Evolutionary conservation across 2,113 vertebrate species (phyloP).

Genomic region (Ameiurus melas): DNA sequence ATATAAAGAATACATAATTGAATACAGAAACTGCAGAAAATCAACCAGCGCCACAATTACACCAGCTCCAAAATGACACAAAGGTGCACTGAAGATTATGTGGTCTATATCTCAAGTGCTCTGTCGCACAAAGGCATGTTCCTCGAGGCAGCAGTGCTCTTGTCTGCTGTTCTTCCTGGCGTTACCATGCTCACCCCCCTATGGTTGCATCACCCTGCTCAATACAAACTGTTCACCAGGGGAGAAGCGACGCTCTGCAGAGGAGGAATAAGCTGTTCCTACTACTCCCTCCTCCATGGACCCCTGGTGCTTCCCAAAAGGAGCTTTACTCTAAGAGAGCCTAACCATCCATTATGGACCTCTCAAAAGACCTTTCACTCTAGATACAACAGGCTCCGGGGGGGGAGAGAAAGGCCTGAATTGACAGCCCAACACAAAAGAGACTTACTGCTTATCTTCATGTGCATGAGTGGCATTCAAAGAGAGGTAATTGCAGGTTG

Average conservation of each 20-base stretch:
- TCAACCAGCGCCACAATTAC: neutral
- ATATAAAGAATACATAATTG: too few relatives aligned
- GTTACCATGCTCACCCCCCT: constrained; percentile 47
- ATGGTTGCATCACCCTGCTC: constrained; percentile 42
- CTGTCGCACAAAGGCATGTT: constrained; percentile 30
- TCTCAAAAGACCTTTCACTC: constrained; percentile 57
- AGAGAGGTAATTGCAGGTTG: constrained; percentile 60
- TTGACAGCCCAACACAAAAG: constrained; percentile 57
- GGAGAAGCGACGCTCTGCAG: constrained; percentile 37
- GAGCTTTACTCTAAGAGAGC: constrained; percentile 51
- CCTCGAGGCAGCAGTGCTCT: constrained; percentile 28
- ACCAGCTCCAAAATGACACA: constrained; percentile 7
- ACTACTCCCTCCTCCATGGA: constrained; percentile 46
- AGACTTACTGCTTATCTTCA: constrained; percentile 57
- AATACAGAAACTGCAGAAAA: neutral
- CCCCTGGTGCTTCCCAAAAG: constrained; percentile 51
- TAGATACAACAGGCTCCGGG: constrained; percentile 51
- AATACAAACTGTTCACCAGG: constrained; percentile 51
- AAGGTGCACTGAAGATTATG: constrained; percentile 18
- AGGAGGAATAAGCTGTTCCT: constrained; percentile 54
- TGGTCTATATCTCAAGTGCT: constrained; percentile 26
- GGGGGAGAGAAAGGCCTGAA: constrained; percentile 50
- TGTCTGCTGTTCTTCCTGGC: constrained; percentile 49
- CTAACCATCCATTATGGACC: constrained; percentile 57
- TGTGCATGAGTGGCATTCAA: constrained; percentile 56